Base-by-base conservation (phyloP, 2,113 vertebrate species). In the Merops nubicus region DNA sequence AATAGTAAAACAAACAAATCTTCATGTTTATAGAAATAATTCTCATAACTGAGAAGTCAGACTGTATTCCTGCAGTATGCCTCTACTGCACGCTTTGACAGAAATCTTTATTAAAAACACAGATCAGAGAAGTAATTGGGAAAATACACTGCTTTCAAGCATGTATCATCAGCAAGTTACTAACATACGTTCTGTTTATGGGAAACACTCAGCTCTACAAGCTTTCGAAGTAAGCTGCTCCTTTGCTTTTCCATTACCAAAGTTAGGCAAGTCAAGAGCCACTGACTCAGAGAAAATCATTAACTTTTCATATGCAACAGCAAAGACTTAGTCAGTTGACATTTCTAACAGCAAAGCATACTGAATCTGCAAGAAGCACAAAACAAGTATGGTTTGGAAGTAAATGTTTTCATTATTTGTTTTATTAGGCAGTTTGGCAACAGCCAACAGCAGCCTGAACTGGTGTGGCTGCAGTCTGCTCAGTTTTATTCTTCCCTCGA, bases 261-360 rank as follows among this genome's bases (percentile, higher is more conserved):
- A 96, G n/a, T 93, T 76, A 69, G 84, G 87, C 25, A 72, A 91
- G 69, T 75, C 82, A 96, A 96, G 83, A 97, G 54, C 69, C 97
- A 92, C 89, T 91, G 95, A 97, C 81, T 96, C 95, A 93, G 79
- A 91, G 76, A 97, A 97, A 95, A 91, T 87, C 67, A 94, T 96
- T 93, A 95, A 69, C 64, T 69, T 88, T 95, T 96, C 95, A 89
- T 64, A 33, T 38, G 40, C 87, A 96, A 95, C 78, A 96, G 84
- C 86, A 95, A 94, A 96, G 96, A 95, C 85, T 96, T 89, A 93
- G 96, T 96, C 94, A 91, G 82, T 96, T 82, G 91, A 95, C 85
- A 93, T 91, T 96, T 95, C 88, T 82, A 96, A 92, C 86, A 93
- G 80, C 93, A 93, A 88, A 97, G 74, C 77, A 96, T 42, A 85